phyloP scores from a whole-genome alignment of 2,113 vertebrate genomes.

The Rhynchomys soricoides region DNA sequence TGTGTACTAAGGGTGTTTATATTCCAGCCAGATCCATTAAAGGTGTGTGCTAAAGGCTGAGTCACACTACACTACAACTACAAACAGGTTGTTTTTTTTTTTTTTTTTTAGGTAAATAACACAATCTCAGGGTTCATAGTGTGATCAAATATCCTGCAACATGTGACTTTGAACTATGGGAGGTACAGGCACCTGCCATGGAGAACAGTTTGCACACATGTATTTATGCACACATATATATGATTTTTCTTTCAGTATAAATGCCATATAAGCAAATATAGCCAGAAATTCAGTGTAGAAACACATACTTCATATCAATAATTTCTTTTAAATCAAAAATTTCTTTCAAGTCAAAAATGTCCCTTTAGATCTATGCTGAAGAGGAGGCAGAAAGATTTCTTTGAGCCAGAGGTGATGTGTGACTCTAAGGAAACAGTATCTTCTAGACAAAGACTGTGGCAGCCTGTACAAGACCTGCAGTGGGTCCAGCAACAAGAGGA shows the following conservation, averaged over 20 bases:
- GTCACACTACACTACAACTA: too few species aligned
- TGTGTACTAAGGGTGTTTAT: too few species aligned
- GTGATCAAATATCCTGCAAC: too few species aligned
- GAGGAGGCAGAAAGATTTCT: not conserved
- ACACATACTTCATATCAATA: not conserved
- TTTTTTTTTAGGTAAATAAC: too few species aligned
- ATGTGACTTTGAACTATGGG: not conserved
- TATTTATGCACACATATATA: not conserved
- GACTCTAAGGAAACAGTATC: not conserved
- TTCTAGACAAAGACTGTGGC: not conserved
- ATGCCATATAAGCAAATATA: not conserved
- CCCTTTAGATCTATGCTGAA: not conserved
- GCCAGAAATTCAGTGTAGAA: not conserved
- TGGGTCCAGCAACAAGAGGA: too few species aligned
- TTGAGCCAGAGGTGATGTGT: not conserved
- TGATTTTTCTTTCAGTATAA: not conserved
- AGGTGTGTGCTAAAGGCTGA: too few species aligned
- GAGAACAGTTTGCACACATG: not conserved
- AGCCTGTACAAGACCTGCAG: not conserved
- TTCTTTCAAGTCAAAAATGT: slow-evolving; percentile 30
- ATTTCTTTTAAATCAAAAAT: not conserved
- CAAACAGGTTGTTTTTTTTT: too few species aligned
- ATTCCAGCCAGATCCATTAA: too few species aligned
- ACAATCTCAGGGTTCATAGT: too few species aligned
- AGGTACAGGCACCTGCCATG: not conserved